A percentile compares a stretch with the other conserved stretches of the same genome.
These are phyloP conservation scores for Strix aluco DNA, from an alignment of 2,113 vertebrate genomes.

Conservation along the genomic window DNA sequence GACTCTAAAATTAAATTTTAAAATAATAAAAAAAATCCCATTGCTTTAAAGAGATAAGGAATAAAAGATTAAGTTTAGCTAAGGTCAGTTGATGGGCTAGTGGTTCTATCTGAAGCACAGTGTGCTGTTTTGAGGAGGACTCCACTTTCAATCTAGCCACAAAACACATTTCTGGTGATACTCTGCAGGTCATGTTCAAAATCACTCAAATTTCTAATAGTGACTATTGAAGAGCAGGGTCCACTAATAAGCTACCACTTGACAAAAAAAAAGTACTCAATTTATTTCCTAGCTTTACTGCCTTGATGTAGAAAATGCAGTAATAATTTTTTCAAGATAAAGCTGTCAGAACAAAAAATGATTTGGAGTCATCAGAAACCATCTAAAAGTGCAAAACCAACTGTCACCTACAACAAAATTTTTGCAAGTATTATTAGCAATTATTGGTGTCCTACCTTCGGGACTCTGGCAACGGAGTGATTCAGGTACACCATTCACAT, in stretches of 20 bases:
- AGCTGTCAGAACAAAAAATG: neutral
- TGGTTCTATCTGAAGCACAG: neutral
- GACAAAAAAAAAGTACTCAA: neutral
- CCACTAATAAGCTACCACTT: neutral
- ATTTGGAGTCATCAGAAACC: neutral
- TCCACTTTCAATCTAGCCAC: neutral
- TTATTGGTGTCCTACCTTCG: slow-evolving; percentile 79
- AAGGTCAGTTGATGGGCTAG: neutral
- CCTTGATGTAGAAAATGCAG: accelerated
- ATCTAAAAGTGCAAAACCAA: neutral
- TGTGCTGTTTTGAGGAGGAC: neutral
- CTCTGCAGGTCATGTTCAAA: neutral
- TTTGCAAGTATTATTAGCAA: neutral
- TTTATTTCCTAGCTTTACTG: neutral
- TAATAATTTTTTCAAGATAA: neutral
- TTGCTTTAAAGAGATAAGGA: neutral
- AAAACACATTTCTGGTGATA: neutral
- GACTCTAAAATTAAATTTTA: neutral
- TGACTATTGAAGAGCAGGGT: neutral
- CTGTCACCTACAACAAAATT: neutral
- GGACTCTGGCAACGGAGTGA: slow-evolving; percentile 79
- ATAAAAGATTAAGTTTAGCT: neutral
- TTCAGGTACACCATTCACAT: slow-evolving; percentile 84
- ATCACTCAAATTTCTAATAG: neutral
- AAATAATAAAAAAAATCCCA: neutral